Percentiles rank a stretch among this genome's conserved stretches.
Evolutionary conservation across 2,113 vertebrate genomes (phyloP).

Genomic region (Onychostruthus taczanowskii): DNA sequence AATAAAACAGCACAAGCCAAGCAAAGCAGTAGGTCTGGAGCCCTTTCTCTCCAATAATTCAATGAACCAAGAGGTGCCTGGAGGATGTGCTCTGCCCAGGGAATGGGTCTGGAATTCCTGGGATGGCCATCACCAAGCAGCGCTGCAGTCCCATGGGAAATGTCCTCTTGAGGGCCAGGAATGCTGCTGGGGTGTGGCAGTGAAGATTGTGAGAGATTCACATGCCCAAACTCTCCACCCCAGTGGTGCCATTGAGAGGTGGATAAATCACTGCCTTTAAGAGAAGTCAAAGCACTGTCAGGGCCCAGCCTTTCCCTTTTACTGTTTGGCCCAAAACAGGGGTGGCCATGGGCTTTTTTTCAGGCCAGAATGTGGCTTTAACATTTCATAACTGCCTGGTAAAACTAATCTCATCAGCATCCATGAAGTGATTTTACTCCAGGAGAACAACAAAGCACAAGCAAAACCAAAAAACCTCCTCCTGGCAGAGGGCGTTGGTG

Average conservation of each 20-base stretch:
- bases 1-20: not conserved
- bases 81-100: not conserved
- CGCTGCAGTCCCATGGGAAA: not conserved
- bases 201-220: not conserved
- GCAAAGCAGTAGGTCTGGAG: not conserved
- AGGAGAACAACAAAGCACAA: not conserved
- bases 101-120: not conserved
- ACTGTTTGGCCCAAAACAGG: not conserved
- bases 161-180: not conserved
- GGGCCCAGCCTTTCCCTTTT: not conserved
- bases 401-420: not conserved
- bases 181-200: not conserved
- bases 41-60: not conserved
- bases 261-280: not conserved
- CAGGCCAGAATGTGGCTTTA: not conserved
- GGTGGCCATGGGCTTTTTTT: not conserved
- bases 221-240: rapidly evolving
- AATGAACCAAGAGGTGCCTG: not conserved
- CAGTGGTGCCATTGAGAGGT: not conserved
- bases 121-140: not conserved
- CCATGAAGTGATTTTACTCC: not conserved
- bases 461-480: not conserved
- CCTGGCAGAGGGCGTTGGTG: not conserved
- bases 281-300: not conserved
- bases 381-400: not conserved